Conservation (phyloP, 2,888 invertebrate species). For the Nomada flava region DNA sequence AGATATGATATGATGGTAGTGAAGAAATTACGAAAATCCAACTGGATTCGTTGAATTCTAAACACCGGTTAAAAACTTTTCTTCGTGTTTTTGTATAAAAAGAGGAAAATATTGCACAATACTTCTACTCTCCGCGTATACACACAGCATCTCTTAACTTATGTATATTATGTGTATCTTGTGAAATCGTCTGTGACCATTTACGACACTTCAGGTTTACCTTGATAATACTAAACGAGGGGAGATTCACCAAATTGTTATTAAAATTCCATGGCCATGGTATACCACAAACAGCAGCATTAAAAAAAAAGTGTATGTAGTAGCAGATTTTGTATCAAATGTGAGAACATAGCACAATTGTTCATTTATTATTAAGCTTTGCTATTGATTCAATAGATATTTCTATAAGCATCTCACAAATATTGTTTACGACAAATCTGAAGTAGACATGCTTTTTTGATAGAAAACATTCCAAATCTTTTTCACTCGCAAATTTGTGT, state of each 20-base stretch:
- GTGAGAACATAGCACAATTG: too few relatives aligned
- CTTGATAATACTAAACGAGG: conserved; percentile 28
- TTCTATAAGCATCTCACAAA: too few relatives aligned
- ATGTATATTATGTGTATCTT: conserved; percentile 47
- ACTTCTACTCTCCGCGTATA: background rate
- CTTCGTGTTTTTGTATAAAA: background rate
- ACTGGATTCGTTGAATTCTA: background rate
- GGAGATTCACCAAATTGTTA: conserved; percentile 27
- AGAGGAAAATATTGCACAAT: conserved; percentile 35
- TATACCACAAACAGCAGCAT: background rate
- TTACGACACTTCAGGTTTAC: conserved; percentile 39
- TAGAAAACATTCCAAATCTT: background rate
- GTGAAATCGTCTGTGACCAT: conserved; percentile 37
- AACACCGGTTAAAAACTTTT: background rate
- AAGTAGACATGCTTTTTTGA: background rate
- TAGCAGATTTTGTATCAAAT: conserved; percentile 1
- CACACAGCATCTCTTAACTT: too few relatives aligned
- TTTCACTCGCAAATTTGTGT: too few relatives aligned
- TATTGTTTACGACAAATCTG: too few relatives aligned
- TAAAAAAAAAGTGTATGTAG: conserved; percentile 1
- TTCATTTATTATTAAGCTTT: too few relatives aligned
- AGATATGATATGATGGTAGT: background rate
- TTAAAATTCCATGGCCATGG: conserved; percentile 33
- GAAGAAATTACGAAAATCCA: background rate
- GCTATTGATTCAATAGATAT: too few relatives aligned